Percentiles rank a stretch among this genome's conserved stretches.
Conservation (phyloP, 2,888 invertebrate species). For the Troilus luridus region DNA sequence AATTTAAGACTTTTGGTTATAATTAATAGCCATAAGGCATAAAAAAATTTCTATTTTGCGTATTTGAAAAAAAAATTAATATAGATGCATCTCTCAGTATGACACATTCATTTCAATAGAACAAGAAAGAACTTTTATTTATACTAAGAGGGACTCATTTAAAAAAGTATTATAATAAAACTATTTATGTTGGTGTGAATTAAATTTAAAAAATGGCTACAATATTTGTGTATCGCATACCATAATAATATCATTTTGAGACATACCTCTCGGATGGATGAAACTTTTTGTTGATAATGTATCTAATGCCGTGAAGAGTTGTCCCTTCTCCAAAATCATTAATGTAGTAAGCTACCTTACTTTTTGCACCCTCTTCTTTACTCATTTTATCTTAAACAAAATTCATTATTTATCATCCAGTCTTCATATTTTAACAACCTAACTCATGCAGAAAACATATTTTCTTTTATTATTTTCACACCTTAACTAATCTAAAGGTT, state of each 20-base stretch:
- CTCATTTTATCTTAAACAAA: conserved; percentile 6
- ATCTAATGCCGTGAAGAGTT: conserved; percentile 72
- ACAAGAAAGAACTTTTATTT: too few relatives aligned
- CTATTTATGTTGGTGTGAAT: too few relatives aligned
- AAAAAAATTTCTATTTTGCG: too few relatives aligned
- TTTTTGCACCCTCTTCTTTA: neutral
- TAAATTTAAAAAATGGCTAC: neutral
- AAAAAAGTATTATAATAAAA: too few relatives aligned
- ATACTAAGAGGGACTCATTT: too few relatives aligned
- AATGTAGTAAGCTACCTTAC: conserved; percentile 60
- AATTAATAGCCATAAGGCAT: too few relatives aligned
- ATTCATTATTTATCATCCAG: neutral
- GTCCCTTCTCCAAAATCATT: conserved; percentile 71
- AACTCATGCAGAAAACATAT: neutral
- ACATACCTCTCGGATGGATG: conserved; percentile 72
- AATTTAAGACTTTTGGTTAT: too few relatives aligned
- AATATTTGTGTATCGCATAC: neutral
- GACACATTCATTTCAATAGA: too few relatives aligned
- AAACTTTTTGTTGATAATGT: conserved; percentile 70
- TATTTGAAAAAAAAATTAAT: too few relatives aligned
- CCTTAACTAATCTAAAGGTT: too few relatives aligned
- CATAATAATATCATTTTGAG: neutral
- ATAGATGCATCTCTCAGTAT: too few relatives aligned
- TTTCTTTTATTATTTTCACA: neutral
- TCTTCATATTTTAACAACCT: neutral